phyloP scores from a whole-genome alignment of 2,888 invertebrate species.

The Oscheius sp. region DNA sequence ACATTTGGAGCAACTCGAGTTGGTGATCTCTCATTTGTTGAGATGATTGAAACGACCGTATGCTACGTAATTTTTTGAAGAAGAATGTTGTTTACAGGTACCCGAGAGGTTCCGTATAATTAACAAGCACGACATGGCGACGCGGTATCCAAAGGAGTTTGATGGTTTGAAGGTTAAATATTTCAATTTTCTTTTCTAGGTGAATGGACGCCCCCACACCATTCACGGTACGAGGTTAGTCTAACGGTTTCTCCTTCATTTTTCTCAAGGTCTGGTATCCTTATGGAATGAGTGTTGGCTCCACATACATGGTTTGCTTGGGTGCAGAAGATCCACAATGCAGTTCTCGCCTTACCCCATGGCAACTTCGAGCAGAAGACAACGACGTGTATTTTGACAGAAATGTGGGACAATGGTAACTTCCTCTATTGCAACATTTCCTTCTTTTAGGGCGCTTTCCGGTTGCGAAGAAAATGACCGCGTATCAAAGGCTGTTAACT shows the following conservation, averaged over 20 bases:
- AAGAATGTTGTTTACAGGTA: slow-evolving; percentile 5
- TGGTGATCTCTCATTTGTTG: slow-evolving; percentile 30
- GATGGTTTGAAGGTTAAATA: too few relatives aligned
- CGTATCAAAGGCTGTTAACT: not conserved
- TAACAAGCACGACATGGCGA: slow-evolving; percentile 24
- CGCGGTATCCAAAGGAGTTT: slow-evolving; percentile 27
- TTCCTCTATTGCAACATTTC: not conserved
- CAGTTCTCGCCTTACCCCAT: slow-evolving; percentile 24
- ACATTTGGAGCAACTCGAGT: slow-evolving; percentile 32
- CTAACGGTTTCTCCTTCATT: not conserved
- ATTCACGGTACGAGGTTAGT: slow-evolving; percentile 30
- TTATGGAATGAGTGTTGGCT: slow-evolving; percentile 10
- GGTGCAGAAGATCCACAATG: slow-evolving; percentile 36
- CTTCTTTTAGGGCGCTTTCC: slow-evolving; percentile 10
- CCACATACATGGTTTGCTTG: slow-evolving; percentile 15
- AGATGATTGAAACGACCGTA: slow-evolving; percentile 31
- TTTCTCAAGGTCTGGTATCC: slow-evolving; percentile 35
- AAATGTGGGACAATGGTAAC: slow-evolving; percentile 20
- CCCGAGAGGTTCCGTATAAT: slow-evolving; percentile 23
- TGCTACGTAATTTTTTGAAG: not conserved
- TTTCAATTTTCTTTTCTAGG: too few relatives aligned
- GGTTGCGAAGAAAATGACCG: slow-evolving; percentile 27
- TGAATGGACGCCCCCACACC: slow-evolving; percentile 36
- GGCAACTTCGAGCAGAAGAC: slow-evolving; percentile 24
- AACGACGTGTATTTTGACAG: slow-evolving; percentile 34